phyloP scores from a whole-genome alignment of 2,113 vertebrate genomes.

The Callorhinus ursinus region DNA sequence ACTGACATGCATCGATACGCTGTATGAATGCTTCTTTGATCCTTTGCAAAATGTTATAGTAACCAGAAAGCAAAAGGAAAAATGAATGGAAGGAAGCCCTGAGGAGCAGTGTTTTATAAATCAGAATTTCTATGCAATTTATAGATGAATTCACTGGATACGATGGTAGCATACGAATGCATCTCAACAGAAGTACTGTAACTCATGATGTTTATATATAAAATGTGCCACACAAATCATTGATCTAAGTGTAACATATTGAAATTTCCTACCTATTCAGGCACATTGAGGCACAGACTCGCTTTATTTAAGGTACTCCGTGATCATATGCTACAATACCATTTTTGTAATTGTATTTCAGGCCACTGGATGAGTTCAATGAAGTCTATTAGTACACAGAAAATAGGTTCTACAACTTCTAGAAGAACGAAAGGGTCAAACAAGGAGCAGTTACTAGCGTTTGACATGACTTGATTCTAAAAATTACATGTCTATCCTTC shows the following conservation, averaged over 20 bases:
- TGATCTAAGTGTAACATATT: neutral
- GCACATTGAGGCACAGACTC: neutral
- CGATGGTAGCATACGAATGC: slow-evolving; percentile 6
- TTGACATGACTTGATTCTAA: neutral
- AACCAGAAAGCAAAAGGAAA: slow-evolving; percentile 66
- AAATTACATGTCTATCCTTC: neutral
- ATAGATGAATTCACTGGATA: slow-evolving; percentile 46
- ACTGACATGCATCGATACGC: slow-evolving; percentile 19
- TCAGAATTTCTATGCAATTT: slow-evolving; percentile 53
- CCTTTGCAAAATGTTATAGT: slow-evolving; percentile 30
- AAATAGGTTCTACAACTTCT: neutral
- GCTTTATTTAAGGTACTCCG: neutral
- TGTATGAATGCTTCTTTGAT: slow-evolving; percentile 68
- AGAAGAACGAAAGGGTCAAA: neutral
- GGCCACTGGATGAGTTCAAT: neutral
- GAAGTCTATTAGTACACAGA: neutral
- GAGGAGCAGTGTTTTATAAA: slow-evolving; percentile 55
- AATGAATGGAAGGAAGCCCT: slow-evolving; percentile 52
- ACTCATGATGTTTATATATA: neutral
- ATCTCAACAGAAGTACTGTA: neutral
- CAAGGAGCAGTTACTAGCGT: neutral
- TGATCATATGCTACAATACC: neutral
- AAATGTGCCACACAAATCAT: neutral
- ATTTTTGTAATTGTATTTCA: neutral
- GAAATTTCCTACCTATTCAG: neutral